A percentile compares a stretch with the other conserved stretches of the same genome.
Evolutionary conservation across 2,797 vertebrate species (phyloP).

Genomic region (Zalophus californianus): DNA sequence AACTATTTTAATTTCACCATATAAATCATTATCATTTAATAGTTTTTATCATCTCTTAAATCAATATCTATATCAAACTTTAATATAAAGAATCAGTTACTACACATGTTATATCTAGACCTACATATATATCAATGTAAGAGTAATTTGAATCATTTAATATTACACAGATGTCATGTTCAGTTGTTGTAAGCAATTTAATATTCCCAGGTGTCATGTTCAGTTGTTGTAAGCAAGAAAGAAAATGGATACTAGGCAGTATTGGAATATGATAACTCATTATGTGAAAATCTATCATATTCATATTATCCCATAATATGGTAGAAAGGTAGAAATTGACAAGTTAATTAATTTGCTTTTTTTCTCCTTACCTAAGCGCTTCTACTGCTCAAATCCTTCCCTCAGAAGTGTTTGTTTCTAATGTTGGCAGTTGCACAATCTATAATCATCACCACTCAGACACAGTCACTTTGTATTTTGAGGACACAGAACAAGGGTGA

Average conservation of each 20-base stretch:
- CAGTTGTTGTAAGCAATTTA: not conserved
- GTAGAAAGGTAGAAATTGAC: not conserved
- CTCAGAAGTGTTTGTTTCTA: constrained; percentile 15
- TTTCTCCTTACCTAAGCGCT: not conserved
- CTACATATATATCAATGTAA: not conserved
- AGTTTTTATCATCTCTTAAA: not conserved
- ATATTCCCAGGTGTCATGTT: not conserved
- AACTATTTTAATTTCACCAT: not conserved
- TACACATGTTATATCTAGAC: not conserved
- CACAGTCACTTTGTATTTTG: not conserved
- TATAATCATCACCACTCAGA: not conserved
- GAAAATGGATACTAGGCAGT: not conserved
- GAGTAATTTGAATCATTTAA: not conserved
- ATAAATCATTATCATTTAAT: not conserved
- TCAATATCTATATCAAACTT: not conserved
- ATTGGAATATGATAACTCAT: not conserved
- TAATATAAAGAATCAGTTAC: not conserved
- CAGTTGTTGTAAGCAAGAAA: not conserved
- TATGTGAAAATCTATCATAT: not conserved
- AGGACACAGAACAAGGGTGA: not conserved
- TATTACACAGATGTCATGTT: not conserved
- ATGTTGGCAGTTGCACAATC: not conserved
- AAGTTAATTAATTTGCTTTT: not conserved
- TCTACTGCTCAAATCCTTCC: not conserved
- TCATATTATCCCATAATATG: not conserved